Conservation (phyloP, 2,113 vertebrate genomes). For the Tinamus guttatus region DNA sequence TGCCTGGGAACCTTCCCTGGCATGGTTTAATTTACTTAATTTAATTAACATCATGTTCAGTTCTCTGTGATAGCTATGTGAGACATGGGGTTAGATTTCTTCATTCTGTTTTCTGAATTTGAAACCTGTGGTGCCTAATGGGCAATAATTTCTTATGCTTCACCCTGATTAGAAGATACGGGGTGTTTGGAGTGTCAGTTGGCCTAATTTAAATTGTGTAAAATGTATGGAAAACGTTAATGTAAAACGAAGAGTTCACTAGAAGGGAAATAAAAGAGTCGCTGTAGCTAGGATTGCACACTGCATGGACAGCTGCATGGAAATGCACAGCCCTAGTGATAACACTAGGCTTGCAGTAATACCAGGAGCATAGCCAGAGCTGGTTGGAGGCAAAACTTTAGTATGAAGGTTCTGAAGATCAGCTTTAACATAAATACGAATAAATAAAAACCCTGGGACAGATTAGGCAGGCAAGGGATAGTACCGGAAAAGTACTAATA, state of each 20-base stretch:
- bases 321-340: not conserved
- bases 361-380: fast-evolving
- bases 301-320: not conserved
- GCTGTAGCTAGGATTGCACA: not conserved
- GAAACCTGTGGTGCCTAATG: not conserved
- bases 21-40: not conserved
- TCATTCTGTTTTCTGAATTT: not conserved
- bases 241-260: not conserved
- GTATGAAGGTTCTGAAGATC: not conserved
- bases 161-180: not conserved
- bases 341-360: not conserved
- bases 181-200: not conserved
- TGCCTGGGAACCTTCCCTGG: not conserved
- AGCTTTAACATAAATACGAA: not conserved
- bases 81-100: not conserved
- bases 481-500: not conserved
- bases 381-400: not conserved
- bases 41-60: not conserved
- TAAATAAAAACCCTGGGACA: not conserved
- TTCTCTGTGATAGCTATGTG: not conserved
- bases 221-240: no score
- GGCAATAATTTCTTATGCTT: not conserved
- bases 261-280: not conserved
- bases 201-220: not conserved
- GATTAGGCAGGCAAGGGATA: not conserved